phyloP scores from a whole-genome alignment of 2,113 vertebrate species.

The Emydocephalus ijimae region DNA sequence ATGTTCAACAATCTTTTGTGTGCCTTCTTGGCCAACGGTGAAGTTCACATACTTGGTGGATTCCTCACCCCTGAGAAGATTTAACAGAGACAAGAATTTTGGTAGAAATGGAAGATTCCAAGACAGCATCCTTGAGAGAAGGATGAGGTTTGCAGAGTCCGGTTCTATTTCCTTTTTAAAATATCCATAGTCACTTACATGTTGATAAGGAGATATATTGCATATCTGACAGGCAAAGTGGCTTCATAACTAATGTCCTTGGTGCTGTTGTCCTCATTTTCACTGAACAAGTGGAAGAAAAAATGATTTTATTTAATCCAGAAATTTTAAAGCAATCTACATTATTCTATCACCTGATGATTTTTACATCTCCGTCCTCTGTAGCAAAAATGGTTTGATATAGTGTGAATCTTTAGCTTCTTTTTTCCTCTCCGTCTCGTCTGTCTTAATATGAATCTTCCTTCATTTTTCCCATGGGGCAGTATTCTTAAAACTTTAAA shows the following conservation, averaged over 20 bases:
- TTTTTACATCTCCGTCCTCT: not conserved
- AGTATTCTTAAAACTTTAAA: not conserved
- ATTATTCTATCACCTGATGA: not conserved
- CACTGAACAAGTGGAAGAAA: constrained; percentile 27
- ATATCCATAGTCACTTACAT: constrained; percentile 29
- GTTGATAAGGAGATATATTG: constrained; percentile 39
- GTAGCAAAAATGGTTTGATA: not conserved
- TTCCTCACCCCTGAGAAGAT: constrained; percentile 60
- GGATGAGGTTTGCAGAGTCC: not conserved
- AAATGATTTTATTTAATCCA: not conserved
- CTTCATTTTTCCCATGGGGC: not conserved
- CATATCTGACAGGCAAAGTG: constrained; percentile 48
- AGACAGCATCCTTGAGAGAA: no score
- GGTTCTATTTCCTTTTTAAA: not conserved
- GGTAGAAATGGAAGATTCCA: not conserved
- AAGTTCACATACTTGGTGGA: constrained; percentile 76
- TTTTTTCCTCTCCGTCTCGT: not conserved
- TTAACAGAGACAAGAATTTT: not conserved
- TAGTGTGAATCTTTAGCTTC: not conserved
- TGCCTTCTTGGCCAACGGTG: constrained; percentile 58
- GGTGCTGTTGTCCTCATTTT: constrained; percentile 42
- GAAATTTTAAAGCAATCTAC: not conserved
- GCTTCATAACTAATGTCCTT: constrained; percentile 10
- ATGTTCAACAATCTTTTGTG: constrained; percentile 62
- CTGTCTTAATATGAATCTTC: not conserved